Evolutionary conservation across 2,797 vertebrate genomes (phyloP).

Genomic region (Pteropus rufus): DNA sequence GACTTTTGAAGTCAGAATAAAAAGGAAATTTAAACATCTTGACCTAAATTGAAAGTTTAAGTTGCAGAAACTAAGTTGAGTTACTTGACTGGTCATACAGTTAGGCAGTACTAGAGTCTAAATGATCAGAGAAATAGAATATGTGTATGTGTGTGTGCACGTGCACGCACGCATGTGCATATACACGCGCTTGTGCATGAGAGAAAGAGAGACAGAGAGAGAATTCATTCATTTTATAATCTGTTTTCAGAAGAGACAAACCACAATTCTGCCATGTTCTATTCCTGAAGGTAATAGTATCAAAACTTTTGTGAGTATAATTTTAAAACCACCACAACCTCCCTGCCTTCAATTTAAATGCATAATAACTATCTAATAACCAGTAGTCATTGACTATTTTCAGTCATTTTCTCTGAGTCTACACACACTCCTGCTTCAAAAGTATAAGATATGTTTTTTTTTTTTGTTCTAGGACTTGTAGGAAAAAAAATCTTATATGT

Average conservation of each 20-base stretch:
- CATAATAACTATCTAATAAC: background rate
- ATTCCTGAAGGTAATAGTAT: background rate
- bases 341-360: background rate
- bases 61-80: background rate
- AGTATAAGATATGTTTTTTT: background rate
- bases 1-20: background rate
- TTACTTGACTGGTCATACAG: background rate
- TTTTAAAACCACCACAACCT: background rate
- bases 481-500: background rate
- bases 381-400: background rate
- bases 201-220: background rate
- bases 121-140: background rate
- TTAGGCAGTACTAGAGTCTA: background rate
- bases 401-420: background rate
- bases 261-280: background rate
- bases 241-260: background rate
- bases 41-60: background rate
- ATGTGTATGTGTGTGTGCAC: too few relatives aligned
- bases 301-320: background rate
- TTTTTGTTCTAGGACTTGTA: background rate
- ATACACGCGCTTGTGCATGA: too few relatives aligned
- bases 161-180: too few relatives aligned
- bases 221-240: background rate
- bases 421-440: background rate
- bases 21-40: slow-evolving; percentile 2